Evolutionary conservation across 1,140 invertebrate species (phyloP).

Genomic region (Bradysia coprophila): DNA sequence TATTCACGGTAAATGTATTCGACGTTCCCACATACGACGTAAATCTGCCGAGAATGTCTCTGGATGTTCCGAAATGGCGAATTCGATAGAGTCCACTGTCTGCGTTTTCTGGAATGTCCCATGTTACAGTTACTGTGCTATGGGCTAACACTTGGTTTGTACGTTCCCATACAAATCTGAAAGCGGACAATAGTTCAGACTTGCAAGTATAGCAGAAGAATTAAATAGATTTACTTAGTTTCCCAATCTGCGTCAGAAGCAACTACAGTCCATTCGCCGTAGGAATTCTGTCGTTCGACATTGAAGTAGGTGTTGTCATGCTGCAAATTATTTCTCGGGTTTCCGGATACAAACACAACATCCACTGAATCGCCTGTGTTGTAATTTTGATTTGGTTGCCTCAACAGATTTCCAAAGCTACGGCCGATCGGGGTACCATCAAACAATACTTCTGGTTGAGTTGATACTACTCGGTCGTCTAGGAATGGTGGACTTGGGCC

Average conservation of each 20-base stretch:
- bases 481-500: slow-evolving; percentile 57
- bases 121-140: slow-evolving; percentile 52
- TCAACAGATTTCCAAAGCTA: slow-evolving; percentile 55
- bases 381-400: slow-evolving; percentile 38
- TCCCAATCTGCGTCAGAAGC: slow-evolving; percentile 82
- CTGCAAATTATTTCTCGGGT: slow-evolving; percentile 68
- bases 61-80: slow-evolving; percentile 52
- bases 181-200: slow-evolving; percentile 10
- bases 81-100: slow-evolving; percentile 58
- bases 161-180: slow-evolving; percentile 55
- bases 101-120: slow-evolving; percentile 48
- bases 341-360: slow-evolving; percentile 57
- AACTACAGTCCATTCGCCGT: slow-evolving; percentile 42
- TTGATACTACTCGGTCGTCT: slow-evolving; percentile 44
- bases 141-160: slow-evolving; percentile 49
- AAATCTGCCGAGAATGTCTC: slow-evolving; percentile 48
- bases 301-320: slow-evolving; percentile 52
- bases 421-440: slow-evolving; percentile 30
- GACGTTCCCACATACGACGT: slow-evolving; percentile 47
- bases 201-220: no score
- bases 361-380: slow-evolving; percentile 43
- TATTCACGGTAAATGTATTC: slow-evolving; percentile 37
- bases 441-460: slow-evolving; percentile 62
- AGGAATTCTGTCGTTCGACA: slow-evolving; percentile 39
- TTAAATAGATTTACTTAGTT: slow-evolving; percentile 52